phyloP scores from a whole-genome alignment of 2,888 invertebrate species.

The Antitype chi region DNA sequence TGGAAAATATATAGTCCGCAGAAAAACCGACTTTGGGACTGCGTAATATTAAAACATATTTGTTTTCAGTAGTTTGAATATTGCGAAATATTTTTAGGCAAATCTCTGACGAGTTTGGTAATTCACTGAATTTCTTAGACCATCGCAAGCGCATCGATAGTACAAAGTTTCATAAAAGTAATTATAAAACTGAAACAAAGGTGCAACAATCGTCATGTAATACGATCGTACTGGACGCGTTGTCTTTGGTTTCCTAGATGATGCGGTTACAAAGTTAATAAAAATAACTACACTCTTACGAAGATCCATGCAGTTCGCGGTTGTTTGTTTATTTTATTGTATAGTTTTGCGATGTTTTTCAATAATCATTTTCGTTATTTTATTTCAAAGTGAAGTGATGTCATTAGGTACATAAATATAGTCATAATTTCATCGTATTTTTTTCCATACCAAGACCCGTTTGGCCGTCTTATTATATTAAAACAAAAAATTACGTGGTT shows the following conservation, averaged over 20 bases:
- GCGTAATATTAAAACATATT: neutral
- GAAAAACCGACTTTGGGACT: neutral
- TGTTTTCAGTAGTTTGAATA: neutral
- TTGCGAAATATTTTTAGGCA: too few relatives aligned
- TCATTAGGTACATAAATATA: neutral
- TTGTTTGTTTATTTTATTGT: constrained; percentile 2
- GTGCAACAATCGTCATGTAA: constrained; percentile 41
- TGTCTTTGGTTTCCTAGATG: constrained; percentile 29
- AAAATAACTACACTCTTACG: constrained; percentile 43
- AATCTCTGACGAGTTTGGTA: too few relatives aligned
- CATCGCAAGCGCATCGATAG: neutral
- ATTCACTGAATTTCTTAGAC: neutral
- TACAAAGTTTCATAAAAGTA: neutral
- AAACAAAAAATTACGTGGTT: neutral
- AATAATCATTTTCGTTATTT: constrained; percentile 4
- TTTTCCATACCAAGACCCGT: neutral
- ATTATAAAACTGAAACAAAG: neutral
- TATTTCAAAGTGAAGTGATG: constrained; percentile 11
- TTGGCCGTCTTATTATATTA: neutral
- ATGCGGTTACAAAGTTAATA: constrained; percentile 51
- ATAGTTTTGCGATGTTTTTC: neutral
- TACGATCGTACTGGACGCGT: constrained; percentile 21
- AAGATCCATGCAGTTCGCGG: neutral
- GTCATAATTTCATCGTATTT: neutral
- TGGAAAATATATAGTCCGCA: neutral